Evolutionary conservation across 2,113 vertebrate species (phyloP).

Genomic region (Neomonachus schauinslandi): DNA sequence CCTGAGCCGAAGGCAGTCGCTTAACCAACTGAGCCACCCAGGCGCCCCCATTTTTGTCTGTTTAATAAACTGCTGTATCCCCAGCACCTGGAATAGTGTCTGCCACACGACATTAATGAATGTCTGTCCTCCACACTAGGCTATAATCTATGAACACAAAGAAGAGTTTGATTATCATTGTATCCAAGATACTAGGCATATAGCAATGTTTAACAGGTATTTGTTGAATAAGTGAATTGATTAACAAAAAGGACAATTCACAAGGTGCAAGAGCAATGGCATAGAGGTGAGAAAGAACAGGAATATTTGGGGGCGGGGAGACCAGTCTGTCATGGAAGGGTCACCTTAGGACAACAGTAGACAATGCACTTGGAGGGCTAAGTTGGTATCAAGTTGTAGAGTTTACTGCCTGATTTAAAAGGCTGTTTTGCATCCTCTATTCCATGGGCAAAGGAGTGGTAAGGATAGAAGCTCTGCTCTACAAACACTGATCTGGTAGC

Average conservation of each 20-base stretch:
- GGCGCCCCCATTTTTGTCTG: neutral
- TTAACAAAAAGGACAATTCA: neutral
- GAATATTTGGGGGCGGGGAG: neutral
- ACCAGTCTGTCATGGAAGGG: neutral
- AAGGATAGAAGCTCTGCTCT: neutral
- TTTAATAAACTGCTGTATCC: neutral
- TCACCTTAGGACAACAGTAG: neutral
- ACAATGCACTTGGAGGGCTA: neutral
- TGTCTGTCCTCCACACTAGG: conserved; percentile 10
- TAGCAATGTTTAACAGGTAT: neutral
- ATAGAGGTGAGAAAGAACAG: neutral
- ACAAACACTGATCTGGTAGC: neutral
- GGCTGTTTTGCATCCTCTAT: neutral
- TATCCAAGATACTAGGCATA: neutral
- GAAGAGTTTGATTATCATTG: neutral
- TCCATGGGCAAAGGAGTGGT: neutral
- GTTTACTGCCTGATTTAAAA: neutral
- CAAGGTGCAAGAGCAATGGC: neutral
- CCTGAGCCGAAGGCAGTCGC: too few relatives aligned
- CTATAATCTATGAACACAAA: neutral
- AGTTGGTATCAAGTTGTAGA: neutral
- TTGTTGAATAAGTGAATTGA: neutral
- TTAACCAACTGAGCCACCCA: too few relatives aligned
- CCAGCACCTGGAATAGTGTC: neutral
- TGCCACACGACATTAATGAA: neutral